Evolutionary conservation across 1,140 invertebrate genomes (phyloP).

Genomic region (Eumeta japonica): DNA sequence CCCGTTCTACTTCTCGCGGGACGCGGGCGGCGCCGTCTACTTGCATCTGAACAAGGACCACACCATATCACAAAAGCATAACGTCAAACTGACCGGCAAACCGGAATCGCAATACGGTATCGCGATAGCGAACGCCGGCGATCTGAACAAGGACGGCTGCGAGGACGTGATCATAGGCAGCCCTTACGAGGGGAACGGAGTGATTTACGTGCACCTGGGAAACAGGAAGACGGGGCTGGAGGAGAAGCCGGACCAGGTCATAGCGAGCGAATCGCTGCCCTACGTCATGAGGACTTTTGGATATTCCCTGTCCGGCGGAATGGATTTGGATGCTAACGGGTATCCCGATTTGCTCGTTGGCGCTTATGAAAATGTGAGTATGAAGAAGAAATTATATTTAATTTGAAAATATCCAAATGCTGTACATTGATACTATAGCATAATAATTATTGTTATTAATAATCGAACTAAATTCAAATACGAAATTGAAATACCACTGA

Average conservation of each 20-base stretch:
- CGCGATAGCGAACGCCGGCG: constrained; percentile 80
- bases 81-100: constrained; percentile 67
- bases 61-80: constrained; percentile 53
- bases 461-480: background rate
- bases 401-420: background rate
- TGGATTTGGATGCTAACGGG: constrained; percentile 88
- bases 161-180: constrained; percentile 90
- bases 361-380: constrained; percentile 72
- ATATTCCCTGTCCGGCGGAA: constrained; percentile 83
- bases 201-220: constrained; percentile 87
- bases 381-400: constrained; percentile 1
- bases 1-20: constrained; percentile 84
- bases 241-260: constrained; percentile 70
- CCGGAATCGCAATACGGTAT: constrained; percentile 83
- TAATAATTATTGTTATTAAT: constrained; percentile 1
- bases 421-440: background rate
- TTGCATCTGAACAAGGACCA: constrained; percentile 72
- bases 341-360: constrained; percentile 91
- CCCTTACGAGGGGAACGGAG: constrained; percentile 82
- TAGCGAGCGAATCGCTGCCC: constrained; percentile 45
- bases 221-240: constrained; percentile 70
- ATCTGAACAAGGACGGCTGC: constrained; percentile 88
- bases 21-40: constrained; percentile 86
- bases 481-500: no score
- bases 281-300: constrained; percentile 74